Conservation (phyloP, 2,888 invertebrate species). For the Limulus polyphemus region DNA sequence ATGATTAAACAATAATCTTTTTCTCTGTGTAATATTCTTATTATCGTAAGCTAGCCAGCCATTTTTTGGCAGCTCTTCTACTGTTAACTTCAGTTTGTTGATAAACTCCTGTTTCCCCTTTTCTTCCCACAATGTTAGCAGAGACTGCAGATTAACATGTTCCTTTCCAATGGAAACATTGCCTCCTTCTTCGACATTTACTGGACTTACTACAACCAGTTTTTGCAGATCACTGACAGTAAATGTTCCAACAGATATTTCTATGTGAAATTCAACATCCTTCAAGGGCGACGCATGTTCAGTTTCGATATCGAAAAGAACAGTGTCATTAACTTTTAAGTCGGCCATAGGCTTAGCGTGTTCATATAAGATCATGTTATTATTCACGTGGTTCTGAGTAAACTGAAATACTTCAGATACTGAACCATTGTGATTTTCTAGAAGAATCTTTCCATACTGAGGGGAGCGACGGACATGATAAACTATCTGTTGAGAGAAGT, state of each 20-base stretch:
- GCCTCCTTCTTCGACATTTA: conserved; percentile 65
- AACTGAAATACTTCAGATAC: conserved; percentile 49
- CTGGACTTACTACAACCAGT: conserved; percentile 47
- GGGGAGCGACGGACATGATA: conserved; percentile 60
- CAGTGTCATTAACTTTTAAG: conserved; percentile 66
- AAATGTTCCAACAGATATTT: conserved; percentile 24
- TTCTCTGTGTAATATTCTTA: conserved; percentile 10
- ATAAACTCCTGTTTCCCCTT: conserved; percentile 21
- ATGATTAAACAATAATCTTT: conserved; percentile 10
- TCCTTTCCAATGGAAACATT: conserved; percentile 33
- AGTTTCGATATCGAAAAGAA: conserved; percentile 62
- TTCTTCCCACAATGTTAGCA: conserved; percentile 26
- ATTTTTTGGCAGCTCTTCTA: conserved; percentile 10
- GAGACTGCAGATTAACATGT: conserved; percentile 28
- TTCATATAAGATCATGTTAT: conserved; percentile 66
- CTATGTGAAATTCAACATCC: conserved; percentile 41
- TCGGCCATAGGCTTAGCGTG: conserved; percentile 73
- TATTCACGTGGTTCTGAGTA: conserved; percentile 69
- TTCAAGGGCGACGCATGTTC: conserved; percentile 51
- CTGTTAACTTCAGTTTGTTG: conserved; percentile 16
- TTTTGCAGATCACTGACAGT: conserved; percentile 51
- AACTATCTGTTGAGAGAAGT: conserved; percentile 47
- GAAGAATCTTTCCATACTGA: conserved; percentile 58
- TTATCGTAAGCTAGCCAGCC: conserved; percentile 17
- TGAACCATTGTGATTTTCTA: conserved; percentile 46